Percentiles rank a stretch among this genome's conserved stretches.
These are phyloP conservation scores for Eriosoma lanigerum DNA, from an alignment of 1,140 invertebrate genomes.

Conservation along the genomic window DNA sequence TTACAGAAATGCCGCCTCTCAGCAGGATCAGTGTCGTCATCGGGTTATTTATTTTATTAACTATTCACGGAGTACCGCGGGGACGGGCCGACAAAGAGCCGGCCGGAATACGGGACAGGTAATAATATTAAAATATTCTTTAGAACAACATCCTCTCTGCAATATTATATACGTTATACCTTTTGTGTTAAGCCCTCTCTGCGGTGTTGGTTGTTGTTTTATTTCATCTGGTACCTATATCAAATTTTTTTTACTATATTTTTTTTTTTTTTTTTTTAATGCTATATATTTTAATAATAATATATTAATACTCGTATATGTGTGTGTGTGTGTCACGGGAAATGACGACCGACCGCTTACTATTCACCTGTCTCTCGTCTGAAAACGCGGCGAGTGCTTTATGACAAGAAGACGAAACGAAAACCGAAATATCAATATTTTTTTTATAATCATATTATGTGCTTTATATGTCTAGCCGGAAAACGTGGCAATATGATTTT, in stretches of 20 bases:
- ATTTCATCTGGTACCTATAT: too few relatives aligned
- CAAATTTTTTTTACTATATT: too few relatives aligned
- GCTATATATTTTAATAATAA: background rate
- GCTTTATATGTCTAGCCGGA: too few relatives aligned
- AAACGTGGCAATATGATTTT: too few relatives aligned
- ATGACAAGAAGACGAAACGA: constrained; percentile 13
- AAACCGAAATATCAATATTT: too few relatives aligned
- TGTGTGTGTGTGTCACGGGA: background rate
- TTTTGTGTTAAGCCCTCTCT: too few relatives aligned
- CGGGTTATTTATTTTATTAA: constrained; percentile 50
- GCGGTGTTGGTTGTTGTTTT: too few relatives aligned
- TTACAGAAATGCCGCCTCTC: constrained; percentile 36
- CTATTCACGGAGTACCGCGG: background rate
- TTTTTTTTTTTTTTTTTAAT: background rate
- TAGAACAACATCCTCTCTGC: constrained; percentile 10
- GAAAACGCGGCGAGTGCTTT: background rate
- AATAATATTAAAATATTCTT: constrained; percentile 46
- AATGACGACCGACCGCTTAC: background rate
- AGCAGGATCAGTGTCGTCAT: constrained; percentile 41
- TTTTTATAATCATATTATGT: too few relatives aligned
- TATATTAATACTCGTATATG: too few relatives aligned
- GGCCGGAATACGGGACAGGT: constrained; percentile 14
- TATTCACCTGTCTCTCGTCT: constrained; percentile 6
- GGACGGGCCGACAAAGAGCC: constrained; percentile 42
- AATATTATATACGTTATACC: background rate